phyloP scores from a whole-genome alignment of 2,797 vertebrate species.

The Clarias pachynema region DNA sequence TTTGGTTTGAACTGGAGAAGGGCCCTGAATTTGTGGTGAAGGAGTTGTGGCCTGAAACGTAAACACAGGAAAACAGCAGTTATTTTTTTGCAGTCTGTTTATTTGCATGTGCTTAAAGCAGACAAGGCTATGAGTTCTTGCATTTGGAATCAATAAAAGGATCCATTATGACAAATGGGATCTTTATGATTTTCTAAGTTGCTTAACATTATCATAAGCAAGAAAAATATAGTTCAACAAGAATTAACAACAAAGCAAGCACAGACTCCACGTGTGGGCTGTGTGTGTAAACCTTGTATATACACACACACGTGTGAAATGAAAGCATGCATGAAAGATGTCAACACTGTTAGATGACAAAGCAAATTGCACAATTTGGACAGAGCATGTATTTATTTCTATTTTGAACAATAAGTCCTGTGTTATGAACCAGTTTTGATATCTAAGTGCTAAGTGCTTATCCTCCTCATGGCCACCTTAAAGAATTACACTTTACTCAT shows the following conservation, averaged over 20 bases:
- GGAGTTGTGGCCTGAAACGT: slow-evolving; percentile 83
- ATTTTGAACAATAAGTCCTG: background rate
- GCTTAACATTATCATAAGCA: slow-evolving; percentile 5
- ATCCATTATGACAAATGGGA: slow-evolving; percentile 7
- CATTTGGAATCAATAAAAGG: slow-evolving; percentile 12
- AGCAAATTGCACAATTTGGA: background rate
- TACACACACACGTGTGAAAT: background rate
- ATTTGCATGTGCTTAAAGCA: slow-evolving; percentile 18
- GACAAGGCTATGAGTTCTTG: background rate
- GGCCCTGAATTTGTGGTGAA: slow-evolving; percentile 78
- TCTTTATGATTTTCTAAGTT: background rate
- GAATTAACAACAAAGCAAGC: slow-evolving; percentile 2
- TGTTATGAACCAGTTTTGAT: background rate
- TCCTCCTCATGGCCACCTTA: background rate
- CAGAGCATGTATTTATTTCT: background rate
- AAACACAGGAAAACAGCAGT: slow-evolving; percentile 51
- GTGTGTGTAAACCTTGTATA: slow-evolving; percentile 1
- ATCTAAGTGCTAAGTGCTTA: background rate
- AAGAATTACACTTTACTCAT: background rate
- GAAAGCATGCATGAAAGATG: background rate
- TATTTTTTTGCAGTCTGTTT: slow-evolving; percentile 7
- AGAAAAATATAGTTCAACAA: slow-evolving; percentile 33
- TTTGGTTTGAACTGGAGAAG: slow-evolving; percentile 82
- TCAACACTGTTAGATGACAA: background rate
- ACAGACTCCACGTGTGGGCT: background rate